Evolutionary conservation across 2,113 vertebrate genomes (phyloP), one percentile per base, ranked within the genome.

Genomic region (Pachycephala philippinensis): DNA sequence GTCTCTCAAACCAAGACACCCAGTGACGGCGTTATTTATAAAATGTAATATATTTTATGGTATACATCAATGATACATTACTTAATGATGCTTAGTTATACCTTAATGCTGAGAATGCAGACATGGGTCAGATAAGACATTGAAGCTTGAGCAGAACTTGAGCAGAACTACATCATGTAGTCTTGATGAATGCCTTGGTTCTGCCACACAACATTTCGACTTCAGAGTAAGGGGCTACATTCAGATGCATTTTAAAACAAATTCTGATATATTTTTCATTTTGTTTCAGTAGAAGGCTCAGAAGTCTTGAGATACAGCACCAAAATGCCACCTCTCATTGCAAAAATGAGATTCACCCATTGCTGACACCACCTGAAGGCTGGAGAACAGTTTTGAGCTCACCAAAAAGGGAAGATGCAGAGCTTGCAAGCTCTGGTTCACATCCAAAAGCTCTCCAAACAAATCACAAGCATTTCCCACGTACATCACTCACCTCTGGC

Each of bases 121-220:
- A 24, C 11, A 7, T 3, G 6, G 13, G 19, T n/a, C 61, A 82
- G 81, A 9, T 9, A 60, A 66, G 13, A 49, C 2, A 1, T 0
- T 15, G 33, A 45, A 44, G n/a, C 15, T 23, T 18, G 33, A 84
- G 35, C 57, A 86, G 37, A 47, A 13, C 15, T 86, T 57, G 16
- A n/a, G n/a, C n/a, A n/a, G 50, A 63, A 22, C 26, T 57, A 1
- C 0, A 1, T 26, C 33, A 20, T 0, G 3, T 0, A 3, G 5
- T 47, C 54, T 54, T 47, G 20, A 80, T 49, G 37, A 33, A 30
- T 1, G 9, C 40, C 40, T 59, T 54, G 64, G 69, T 71, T 86
- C 59, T 70, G 35, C n/a, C 52, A 68, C 3, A 13, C 27, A 72
- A 40, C 15, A 16, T 60, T 39, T 40, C 16, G 21, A 1, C 33